phyloP scores from a whole-genome alignment of 2,888 invertebrate genomes.

The Mamestra brassicae region DNA sequence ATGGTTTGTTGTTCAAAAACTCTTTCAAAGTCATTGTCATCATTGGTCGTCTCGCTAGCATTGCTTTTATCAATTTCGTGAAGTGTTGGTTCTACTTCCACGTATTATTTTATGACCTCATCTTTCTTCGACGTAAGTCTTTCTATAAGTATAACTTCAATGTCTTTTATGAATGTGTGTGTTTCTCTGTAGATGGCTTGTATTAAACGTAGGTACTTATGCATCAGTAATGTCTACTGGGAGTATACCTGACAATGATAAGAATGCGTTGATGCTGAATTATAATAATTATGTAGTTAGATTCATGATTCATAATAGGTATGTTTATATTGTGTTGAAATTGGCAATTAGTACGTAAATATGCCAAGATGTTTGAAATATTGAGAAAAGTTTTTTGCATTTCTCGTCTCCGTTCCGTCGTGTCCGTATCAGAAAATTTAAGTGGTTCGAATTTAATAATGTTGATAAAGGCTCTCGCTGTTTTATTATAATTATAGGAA shows the following conservation, averaged over 20 bases:
- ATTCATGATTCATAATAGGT: background rate
- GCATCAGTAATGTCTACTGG: slow-evolving; percentile 18
- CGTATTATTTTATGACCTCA: slow-evolving; percentile 1
- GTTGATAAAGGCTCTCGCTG: too few relatives aligned
- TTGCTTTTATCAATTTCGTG: slow-evolving; percentile 3
- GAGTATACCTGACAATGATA: slow-evolving; percentile 47
- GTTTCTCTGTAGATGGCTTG: background rate
- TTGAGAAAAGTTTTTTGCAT: too few relatives aligned
- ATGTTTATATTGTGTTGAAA: too few relatives aligned
- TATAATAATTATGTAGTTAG: background rate
- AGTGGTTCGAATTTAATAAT: background rate
- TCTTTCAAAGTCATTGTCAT: background rate
- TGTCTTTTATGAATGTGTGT: background rate
- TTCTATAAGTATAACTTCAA: background rate
- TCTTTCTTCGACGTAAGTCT: background rate
- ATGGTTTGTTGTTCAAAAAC: background rate
- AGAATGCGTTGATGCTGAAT: slow-evolving; percentile 8
- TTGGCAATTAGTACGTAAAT: too few relatives aligned
- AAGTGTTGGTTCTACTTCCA: background rate
- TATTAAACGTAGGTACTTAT: background rate
- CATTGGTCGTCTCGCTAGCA: background rate
- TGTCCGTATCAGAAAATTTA: background rate
- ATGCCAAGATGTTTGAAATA: too few relatives aligned
- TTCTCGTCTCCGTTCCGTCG: background rate
- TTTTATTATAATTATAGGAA: too few relatives aligned